Conservation (phyloP, 2,888 invertebrate species). For the Amiota mariae region DNA sequence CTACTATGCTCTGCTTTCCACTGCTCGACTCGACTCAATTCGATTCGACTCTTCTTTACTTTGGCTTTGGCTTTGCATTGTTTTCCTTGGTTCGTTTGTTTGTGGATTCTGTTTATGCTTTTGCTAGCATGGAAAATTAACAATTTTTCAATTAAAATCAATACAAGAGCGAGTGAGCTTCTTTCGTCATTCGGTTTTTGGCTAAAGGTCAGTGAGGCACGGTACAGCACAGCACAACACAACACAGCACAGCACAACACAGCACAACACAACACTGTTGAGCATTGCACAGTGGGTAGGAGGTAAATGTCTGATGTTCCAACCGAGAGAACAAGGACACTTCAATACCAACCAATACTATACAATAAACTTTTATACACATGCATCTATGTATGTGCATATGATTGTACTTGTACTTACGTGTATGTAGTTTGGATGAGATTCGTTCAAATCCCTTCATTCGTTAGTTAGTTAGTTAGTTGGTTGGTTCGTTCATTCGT, state of each 20-base stretch:
- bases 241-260: slow-evolving; percentile 23
- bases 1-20: too few relatives aligned
- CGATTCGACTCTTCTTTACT: slow-evolving; percentile 11
- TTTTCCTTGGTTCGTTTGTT: slow-evolving; percentile 29
- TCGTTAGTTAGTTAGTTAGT: not conserved
- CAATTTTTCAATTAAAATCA: slow-evolving; percentile 74
- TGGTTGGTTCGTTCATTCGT: not conserved
- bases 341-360: not conserved
- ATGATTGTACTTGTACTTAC: not conserved
- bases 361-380: not conserved
- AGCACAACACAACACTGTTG: slow-evolving; percentile 33
- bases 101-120: slow-evolving; percentile 41
- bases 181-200: slow-evolving; percentile 27
- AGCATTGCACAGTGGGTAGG: slow-evolving; percentile 12
- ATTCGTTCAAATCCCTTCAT: not conserved
- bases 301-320: slow-evolving; percentile 51
- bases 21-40: not conserved
- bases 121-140: slow-evolving; percentile 71
- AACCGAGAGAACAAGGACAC: not conserved
- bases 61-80: slow-evolving; percentile 48
- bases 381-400: not conserved
- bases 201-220: slow-evolving; percentile 36
- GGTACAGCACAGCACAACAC: slow-evolving; percentile 1
- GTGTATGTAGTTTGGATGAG: not conserved
- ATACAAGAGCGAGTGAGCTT: slow-evolving; percentile 56